Evolutionary conservation across 2,113 vertebrate genomes (phyloP).

Genomic region (Alexandromys fortis): DNA sequence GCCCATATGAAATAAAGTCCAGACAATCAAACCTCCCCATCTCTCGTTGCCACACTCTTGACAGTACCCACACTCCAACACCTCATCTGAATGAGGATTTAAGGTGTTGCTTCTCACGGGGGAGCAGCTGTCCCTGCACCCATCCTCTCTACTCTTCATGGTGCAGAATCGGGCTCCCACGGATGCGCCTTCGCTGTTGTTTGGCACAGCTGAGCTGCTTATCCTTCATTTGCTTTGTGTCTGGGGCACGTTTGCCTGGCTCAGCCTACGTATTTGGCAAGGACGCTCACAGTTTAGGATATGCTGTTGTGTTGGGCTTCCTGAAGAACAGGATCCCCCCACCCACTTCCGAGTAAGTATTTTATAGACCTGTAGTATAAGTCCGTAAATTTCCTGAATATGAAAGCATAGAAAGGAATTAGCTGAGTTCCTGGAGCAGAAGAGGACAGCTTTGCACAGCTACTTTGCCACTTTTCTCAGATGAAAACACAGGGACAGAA

Average conservation of each 20-base stretch:
- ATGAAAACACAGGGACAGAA: neutral
- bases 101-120: neutral
- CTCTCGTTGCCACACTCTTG: neutral
- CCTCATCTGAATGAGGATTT: neutral
- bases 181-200: neutral
- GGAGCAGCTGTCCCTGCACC: neutral
- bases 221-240: slow-evolving; percentile 1
- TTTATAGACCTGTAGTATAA: neutral
- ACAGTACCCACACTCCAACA: neutral
- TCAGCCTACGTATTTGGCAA: slow-evolving; percentile 14
- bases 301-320: neutral
- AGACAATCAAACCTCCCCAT: neutral
- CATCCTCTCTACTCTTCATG: neutral
- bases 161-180: neutral
- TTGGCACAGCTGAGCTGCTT: neutral
- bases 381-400: neutral
- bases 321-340: neutral
- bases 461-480: neutral
- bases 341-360: too few relatives aligned
- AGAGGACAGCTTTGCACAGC: neutral
- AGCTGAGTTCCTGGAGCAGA: neutral
- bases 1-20: neutral
- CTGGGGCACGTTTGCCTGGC: neutral
- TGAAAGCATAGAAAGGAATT: slow-evolving; percentile 29
- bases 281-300: neutral